phyloP scores from a whole-genome alignment of 2,888 invertebrate genomes.

The Eurois occulta region DNA sequence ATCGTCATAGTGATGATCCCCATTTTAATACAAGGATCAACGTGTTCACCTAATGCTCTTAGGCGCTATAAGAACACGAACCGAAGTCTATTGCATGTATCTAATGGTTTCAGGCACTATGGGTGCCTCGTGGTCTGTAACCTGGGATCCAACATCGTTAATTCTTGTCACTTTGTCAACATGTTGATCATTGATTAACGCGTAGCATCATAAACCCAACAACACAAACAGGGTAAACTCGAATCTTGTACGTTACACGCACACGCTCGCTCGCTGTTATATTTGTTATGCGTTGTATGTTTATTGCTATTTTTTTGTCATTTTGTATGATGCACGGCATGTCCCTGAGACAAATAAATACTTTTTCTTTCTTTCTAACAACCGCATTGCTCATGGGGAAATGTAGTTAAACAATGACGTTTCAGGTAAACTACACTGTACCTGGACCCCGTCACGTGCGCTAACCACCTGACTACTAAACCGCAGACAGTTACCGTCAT shows the following conservation, averaged over 20 bases:
- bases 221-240: background rate
- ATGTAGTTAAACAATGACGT: background rate
- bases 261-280: too few relatives aligned
- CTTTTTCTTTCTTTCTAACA: too few relatives aligned
- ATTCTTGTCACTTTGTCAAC: background rate
- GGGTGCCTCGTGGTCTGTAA: background rate
- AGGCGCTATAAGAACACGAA: background rate
- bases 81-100: background rate
- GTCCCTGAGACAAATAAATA: too few relatives aligned
- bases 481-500: conserved; percentile 31
- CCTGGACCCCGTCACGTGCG: conserved; percentile 50
- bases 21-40: background rate
- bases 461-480: conserved; percentile 34
- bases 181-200: background rate
- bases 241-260: background rate
- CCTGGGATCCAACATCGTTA: background rate
- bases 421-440: background rate
- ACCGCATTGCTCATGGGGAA: background rate
- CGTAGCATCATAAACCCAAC: background rate
- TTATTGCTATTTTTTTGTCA: too few relatives aligned
- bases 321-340: too few relatives aligned
- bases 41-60: background rate
- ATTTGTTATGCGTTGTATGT: too few relatives aligned
- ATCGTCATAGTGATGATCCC: background rate
- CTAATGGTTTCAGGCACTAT: background rate